A percentile compares a stretch with the other conserved stretches of the same genome.
Evolutionary conservation across 1,140 invertebrate genomes (phyloP).

Genomic region (Scaptomyza montana): DNA sequence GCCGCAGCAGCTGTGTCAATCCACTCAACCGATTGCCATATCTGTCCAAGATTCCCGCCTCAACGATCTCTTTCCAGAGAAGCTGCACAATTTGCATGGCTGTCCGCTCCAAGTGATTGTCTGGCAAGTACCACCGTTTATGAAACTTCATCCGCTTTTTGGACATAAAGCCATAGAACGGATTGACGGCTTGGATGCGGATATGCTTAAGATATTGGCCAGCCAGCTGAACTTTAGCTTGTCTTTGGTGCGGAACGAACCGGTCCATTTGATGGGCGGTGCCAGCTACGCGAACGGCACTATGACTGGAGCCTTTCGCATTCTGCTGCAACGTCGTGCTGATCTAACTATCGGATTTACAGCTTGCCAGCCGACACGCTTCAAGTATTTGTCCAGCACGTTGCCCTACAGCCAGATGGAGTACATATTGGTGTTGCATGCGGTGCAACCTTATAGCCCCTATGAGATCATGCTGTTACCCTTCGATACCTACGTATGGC

Average conservation of each 20-base stretch:
- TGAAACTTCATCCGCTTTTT: slow-evolving; percentile 11
- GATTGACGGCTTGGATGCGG: slow-evolving; percentile 54
- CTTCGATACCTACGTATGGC: slow-evolving; percentile 38
- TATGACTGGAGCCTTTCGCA: slow-evolving; percentile 57
- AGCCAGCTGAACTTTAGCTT: slow-evolving; percentile 50
- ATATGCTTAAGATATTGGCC: slow-evolving; percentile 40
- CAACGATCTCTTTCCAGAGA: slow-evolving; percentile 36
- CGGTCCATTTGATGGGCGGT: slow-evolving; percentile 45
- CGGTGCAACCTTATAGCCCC: slow-evolving; percentile 29
- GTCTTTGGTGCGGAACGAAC: slow-evolving; percentile 47
- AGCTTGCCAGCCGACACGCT: slow-evolving; percentile 49
- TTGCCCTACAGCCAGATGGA: slow-evolving; percentile 53
- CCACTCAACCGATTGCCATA: slow-evolving; percentile 14
- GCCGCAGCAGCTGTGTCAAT: neutral
- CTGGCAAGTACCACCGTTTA: slow-evolving; percentile 58
- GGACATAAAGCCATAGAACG: neutral
- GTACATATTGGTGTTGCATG: slow-evolving; percentile 51
- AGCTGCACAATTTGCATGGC: slow-evolving; percentile 50
- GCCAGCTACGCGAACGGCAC: slow-evolving; percentile 49
- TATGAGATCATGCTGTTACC: slow-evolving; percentile 71
- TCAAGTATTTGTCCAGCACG: slow-evolving; percentile 28
- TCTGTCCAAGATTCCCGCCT: neutral
- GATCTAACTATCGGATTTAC: slow-evolving; percentile 58
- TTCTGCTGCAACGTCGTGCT: slow-evolving; percentile 48
- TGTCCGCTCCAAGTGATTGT: slow-evolving; percentile 55